Percentiles rank a stretch among this genome's conserved stretches.
Evolutionary conservation across 2,113 vertebrate genomes (phyloP).

Genomic region (Chlorodrepanis virens): DNA sequence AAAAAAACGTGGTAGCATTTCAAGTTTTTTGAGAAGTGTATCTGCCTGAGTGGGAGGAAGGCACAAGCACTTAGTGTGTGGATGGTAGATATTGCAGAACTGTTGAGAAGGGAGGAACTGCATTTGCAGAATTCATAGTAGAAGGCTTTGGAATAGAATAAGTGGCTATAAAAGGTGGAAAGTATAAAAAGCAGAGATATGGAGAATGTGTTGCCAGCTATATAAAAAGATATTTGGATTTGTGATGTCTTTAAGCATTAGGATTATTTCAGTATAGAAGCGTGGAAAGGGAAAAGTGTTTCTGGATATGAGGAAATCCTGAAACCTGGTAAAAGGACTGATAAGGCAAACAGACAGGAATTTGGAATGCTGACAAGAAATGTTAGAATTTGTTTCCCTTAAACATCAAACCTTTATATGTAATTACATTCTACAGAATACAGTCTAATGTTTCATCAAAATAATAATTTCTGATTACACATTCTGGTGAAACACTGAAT

Average conservation of each 20-base stretch:
- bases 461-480: constrained; percentile 11
- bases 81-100: background rate
- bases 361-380: background rate
- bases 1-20: background rate
- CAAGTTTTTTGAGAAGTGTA: background rate
- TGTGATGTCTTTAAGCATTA: background rate
- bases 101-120: background rate
- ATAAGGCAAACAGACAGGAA: background rate
- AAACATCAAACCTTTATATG: background rate
- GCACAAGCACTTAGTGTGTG: background rate
- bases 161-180: background rate
- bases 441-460: background rate
- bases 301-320: background rate
- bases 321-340: background rate
- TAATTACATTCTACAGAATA: background rate
- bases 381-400: background rate
- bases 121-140: background rate
- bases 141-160: background rate
- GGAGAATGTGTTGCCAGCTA: background rate
- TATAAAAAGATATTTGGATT: background rate
- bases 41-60: background rate
- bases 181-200: background rate
- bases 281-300: background rate
- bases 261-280: background rate
- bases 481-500: background rate